Evolutionary conservation across 2,888 invertebrate species (phyloP).

Genomic region (Hermaeophaga mercurialis): DNA sequence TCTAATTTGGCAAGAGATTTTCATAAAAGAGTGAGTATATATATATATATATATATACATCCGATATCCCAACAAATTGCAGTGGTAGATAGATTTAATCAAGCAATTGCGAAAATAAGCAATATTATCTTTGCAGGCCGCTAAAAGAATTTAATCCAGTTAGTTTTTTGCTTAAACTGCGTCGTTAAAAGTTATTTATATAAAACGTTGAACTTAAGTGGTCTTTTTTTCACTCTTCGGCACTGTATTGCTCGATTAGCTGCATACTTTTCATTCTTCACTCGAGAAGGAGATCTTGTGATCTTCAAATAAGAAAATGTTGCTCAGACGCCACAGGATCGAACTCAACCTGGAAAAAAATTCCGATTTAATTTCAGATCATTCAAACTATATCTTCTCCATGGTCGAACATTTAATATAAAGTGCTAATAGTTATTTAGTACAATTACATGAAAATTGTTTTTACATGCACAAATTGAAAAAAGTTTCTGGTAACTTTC

Average conservation of each 20-base stretch:
- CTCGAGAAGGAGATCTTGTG: constrained; percentile 4
- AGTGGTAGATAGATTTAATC: constrained; percentile 4
- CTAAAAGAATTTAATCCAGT: constrained; percentile 12
- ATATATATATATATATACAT: no score
- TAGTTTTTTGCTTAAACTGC: constrained; percentile 3
- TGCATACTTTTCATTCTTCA: constrained; percentile 12
- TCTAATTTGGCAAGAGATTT: no score
- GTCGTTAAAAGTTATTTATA: constrained; percentile 21
- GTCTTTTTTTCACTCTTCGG: constrained; percentile 10
- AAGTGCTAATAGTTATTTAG: no score
- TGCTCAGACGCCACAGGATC: background rate
- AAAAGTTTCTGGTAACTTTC: no score
- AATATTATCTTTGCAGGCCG: constrained; percentile 7
- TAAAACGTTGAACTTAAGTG: constrained; percentile 16
- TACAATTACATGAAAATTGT: no score
- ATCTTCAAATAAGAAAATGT: constrained; percentile 14
- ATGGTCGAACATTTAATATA: no score
- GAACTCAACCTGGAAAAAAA: no score
- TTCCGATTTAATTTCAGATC: no score
- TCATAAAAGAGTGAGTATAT: no score
- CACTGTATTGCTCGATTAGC: constrained; percentile 19
- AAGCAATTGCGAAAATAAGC: constrained; percentile 20
- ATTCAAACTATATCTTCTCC: no score
- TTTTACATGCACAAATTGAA: no score
- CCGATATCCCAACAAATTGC: background rate